Evolutionary conservation across 2,113 vertebrate genomes (phyloP).

Genomic region (Perca schrenkii): DNA sequence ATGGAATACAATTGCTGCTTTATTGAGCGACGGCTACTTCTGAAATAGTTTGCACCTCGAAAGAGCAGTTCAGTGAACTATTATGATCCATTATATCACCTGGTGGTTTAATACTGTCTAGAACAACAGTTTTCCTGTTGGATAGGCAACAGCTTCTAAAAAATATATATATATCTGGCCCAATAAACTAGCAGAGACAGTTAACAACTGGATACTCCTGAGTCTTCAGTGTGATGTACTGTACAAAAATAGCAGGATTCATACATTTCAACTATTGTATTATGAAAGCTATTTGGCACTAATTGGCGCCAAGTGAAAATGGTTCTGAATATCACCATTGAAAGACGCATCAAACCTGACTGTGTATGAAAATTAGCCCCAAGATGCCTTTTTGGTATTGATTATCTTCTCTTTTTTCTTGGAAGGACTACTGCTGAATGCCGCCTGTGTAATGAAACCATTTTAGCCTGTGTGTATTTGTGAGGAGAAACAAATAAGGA

Average conservation of each 20-base stretch:
- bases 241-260: slow-evolving; percentile 19
- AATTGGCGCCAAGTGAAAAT: slow-evolving; percentile 40
- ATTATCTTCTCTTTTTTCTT: slow-evolving; percentile 63
- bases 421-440: slow-evolving; percentile 41
- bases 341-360: slow-evolving; percentile 39
- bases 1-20: slow-evolving; percentile 43
- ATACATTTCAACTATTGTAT: slow-evolving; percentile 34
- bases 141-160: slow-evolving; percentile 19
- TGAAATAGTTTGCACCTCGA: slow-evolving; percentile 48
- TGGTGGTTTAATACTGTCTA: slow-evolving; percentile 31
- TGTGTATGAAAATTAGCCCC: slow-evolving; percentile 63
- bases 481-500: slow-evolving; percentile 80
- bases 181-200: neutral
- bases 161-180: slow-evolving; percentile 6
- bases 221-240: slow-evolving; percentile 7
- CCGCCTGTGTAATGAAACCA: slow-evolving; percentile 65
- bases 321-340: slow-evolving; percentile 15
- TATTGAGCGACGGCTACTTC: slow-evolving; percentile 48
- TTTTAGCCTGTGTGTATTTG: slow-evolving; percentile 71
- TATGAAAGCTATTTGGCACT: slow-evolving; percentile 39
- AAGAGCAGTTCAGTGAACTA: slow-evolving; percentile 51
- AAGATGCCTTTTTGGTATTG: slow-evolving; percentile 58
- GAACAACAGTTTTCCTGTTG: slow-evolving; percentile 35
- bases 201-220: neutral
- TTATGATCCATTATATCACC: slow-evolving; percentile 45